Base-by-base conservation (phyloP, 1,140 invertebrate genomes). In the Drosophila equinoxialis region DNA sequence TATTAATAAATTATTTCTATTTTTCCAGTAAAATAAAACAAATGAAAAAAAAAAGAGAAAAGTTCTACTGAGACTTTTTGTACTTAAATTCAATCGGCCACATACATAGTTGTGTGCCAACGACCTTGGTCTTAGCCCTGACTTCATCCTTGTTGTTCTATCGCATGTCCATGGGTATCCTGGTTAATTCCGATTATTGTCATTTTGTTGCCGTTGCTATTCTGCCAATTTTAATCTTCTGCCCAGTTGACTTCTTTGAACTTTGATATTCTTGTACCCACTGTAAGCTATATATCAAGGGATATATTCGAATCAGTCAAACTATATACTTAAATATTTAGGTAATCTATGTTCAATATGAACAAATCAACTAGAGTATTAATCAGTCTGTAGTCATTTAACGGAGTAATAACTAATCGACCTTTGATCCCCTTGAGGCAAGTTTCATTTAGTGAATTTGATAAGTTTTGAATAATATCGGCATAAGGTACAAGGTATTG, bases 1-100 rank as follows among this genome's bases (percentile, higher is more conserved):
- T 82, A 83, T 87, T 86, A 87, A 79, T 87, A 62, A 87, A 83
- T 86, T 83, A 86, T 51, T 10, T 23, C 20, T 51, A 23, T 23
- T 51, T 51, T 51, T 51, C 20, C 45, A 23, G 8, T 51, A 51
- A 51, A 51, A 51, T 17, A 51, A 51, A 17, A 17, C 17, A 48
- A 48, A 48, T 17, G 3, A 0, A 23, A 51, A 5, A 23, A 48
- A 51, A 48, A 51, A 48, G 65, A 48, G 65, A 74, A 54, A 71
- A 79, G 67, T 74, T 66, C 2, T 41, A 60, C 39, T 60, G 60
- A 77, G 66, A 65, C 68, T 55, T 77, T 55, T 65, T 26, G 3
- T 1, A 1, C 6, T 30, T 68, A 14, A 65, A 62, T 48, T 64
- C 67, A 67, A 35, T 62, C 55, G 41, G 6, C 37, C 68, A 66